Evolutionary conservation across 2,113 vertebrate species (phyloP).

Genomic region (Saguinus midas): DNA sequence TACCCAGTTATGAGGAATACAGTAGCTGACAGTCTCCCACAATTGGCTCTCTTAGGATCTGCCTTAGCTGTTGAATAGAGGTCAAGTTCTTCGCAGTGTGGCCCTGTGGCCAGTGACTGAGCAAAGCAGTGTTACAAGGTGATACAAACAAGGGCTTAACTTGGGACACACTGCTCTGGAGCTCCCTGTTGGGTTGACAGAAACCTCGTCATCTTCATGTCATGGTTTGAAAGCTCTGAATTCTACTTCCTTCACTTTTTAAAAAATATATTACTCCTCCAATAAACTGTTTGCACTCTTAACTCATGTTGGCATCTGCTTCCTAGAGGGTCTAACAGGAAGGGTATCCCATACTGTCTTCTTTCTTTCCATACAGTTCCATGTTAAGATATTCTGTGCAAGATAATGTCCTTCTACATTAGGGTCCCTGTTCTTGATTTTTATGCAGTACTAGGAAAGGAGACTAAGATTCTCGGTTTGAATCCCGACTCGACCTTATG

Average conservation of each 20-base stretch:
- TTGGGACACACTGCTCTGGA: background rate
- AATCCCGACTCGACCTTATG: background rate
- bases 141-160: background rate
- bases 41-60: background rate
- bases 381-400: background rate
- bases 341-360: background rate
- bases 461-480: background rate
- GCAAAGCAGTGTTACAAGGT: background rate
- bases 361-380: background rate
- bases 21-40: background rate
- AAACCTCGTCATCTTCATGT: background rate
- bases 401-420: background rate
- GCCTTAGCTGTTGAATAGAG: background rate
- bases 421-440: background rate
- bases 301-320: background rate
- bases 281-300: background rate
- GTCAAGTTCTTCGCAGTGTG: background rate
- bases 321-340: background rate
- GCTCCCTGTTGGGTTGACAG: background rate
- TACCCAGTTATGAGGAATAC: background rate
- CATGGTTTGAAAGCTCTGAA: background rate
- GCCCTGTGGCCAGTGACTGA: background rate
- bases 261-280: background rate
- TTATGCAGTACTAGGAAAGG: background rate
- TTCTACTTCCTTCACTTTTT: background rate